Evolutionary conservation across 1,140 invertebrate genomes (phyloP).

Genomic region (Nasonia giraulti): DNA sequence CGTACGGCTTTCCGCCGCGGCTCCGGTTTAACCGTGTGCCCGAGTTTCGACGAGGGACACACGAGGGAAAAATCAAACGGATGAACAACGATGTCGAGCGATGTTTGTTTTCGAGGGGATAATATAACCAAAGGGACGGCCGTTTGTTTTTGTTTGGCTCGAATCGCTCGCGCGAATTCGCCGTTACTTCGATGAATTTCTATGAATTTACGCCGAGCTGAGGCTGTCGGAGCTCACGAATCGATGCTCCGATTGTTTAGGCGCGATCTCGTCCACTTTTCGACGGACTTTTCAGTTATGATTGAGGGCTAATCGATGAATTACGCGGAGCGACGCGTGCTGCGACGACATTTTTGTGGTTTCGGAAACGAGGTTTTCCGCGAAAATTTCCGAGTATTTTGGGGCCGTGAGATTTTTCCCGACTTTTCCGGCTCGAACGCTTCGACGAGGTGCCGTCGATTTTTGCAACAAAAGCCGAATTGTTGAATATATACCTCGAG

Average conservation of each 20-base stretch:
- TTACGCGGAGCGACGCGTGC: background rate
- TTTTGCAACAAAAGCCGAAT: background rate
- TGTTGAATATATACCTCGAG: slow-evolving; percentile 41
- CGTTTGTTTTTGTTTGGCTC: slow-evolving; percentile 36
- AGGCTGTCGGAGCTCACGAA: background rate
- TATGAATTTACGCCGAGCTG: background rate
- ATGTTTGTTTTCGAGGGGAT: slow-evolving; percentile 11
- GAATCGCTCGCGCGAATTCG: background rate
- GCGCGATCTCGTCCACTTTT: background rate
- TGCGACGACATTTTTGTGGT: background rate
- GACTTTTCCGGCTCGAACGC: background rate
- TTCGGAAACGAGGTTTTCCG: background rate
- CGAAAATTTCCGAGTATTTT: background rate
- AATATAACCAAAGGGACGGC: background rate
- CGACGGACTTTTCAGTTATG: background rate
- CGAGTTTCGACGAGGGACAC: too few relatives aligned
- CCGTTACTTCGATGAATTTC: background rate
- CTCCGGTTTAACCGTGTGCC: background rate
- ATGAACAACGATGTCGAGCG: background rate
- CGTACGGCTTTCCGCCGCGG: background rate
- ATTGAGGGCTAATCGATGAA: background rate
- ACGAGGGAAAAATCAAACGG: too few relatives aligned
- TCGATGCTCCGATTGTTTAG: background rate
- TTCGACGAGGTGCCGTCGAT: background rate
- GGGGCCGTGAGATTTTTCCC: background rate